These are phyloP conservation scores for Clarias fuscus DNA, from an alignment of 2,797 vertebrate species.

Conservation along the genomic window DNA sequence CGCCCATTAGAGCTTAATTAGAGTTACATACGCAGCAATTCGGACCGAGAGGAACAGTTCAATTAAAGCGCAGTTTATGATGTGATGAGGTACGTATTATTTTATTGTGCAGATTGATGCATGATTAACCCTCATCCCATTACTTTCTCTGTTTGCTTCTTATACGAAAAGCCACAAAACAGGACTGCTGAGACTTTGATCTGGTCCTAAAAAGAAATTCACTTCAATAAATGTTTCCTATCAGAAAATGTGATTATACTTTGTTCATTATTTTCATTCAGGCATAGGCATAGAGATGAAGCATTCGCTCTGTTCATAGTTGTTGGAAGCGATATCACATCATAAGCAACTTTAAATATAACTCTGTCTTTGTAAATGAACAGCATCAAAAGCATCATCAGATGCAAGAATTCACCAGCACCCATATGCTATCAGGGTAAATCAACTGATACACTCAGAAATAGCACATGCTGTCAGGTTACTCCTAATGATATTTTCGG, in stretches of 20 bases:
- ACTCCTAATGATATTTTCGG: background rate
- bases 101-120: background rate
- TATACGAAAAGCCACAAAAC: background rate
- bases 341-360: background rate
- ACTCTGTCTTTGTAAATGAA: background rate
- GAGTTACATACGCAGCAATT: background rate
- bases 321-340: background rate
- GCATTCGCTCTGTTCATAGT: background rate
- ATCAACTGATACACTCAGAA: background rate
- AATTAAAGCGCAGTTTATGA: background rate
- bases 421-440: background rate
- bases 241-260: background rate
- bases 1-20: slow-evolving; percentile 39
- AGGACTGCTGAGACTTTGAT: background rate
- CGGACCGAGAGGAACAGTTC: slow-evolving; percentile 5
- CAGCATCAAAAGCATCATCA: background rate
- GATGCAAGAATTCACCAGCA: background rate
- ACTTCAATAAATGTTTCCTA: background rate
- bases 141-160: background rate
- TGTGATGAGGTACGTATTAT: background rate
- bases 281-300: background rate
- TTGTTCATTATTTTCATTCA: background rate
- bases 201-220: background rate
- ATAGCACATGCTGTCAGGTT: background rate
- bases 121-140: background rate